phyloP scores from a whole-genome alignment of 2,797 vertebrate genomes.

The Myripristis jacobus region DNA sequence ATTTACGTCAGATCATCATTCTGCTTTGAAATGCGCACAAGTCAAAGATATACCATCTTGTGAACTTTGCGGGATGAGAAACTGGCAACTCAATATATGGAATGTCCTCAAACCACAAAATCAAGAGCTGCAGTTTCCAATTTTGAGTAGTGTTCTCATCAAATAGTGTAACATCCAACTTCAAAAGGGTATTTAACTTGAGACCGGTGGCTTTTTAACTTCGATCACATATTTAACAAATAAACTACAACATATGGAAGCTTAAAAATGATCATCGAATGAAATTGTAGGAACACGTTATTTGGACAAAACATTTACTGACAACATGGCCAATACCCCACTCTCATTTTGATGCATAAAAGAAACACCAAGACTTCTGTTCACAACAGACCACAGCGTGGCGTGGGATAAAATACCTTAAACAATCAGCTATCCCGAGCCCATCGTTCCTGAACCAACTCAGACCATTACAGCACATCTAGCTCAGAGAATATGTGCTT shows the following conservation, averaged over 20 bases:
- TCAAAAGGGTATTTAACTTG: conserved; percentile 35
- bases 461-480: conserved; percentile 32
- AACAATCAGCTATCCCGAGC: conserved; percentile 33
- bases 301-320: conserved; percentile 29
- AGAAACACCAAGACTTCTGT: conserved; percentile 37
- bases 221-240: conserved; percentile 33
- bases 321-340: conserved; percentile 40
- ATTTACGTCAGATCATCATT: conserved; percentile 70
- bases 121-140: conserved; percentile 51
- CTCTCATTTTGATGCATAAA: conserved; percentile 33
- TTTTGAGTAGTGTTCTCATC: conserved; percentile 22
- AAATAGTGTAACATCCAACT: conserved; percentile 23
- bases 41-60: conserved; percentile 57
- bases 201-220: conserved; percentile 30
- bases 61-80: conserved; percentile 50
- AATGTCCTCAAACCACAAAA: conserved; percentile 68
- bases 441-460: conserved; percentile 19
- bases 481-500: conserved; percentile 39
- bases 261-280: conserved; percentile 30
- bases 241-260: conserved; percentile 46
- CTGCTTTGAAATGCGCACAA: conserved; percentile 70
- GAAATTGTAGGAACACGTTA: conserved; percentile 13
- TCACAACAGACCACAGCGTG: conserved; percentile 25
- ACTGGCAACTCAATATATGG: conserved; percentile 59
- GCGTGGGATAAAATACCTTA: conserved; percentile 16